A percentile compares a stretch with the other conserved stretches of the same genome.
phyloP scores from a whole-genome alignment of 1,140 invertebrate species.

The Drosophila ananassae region DNA sequence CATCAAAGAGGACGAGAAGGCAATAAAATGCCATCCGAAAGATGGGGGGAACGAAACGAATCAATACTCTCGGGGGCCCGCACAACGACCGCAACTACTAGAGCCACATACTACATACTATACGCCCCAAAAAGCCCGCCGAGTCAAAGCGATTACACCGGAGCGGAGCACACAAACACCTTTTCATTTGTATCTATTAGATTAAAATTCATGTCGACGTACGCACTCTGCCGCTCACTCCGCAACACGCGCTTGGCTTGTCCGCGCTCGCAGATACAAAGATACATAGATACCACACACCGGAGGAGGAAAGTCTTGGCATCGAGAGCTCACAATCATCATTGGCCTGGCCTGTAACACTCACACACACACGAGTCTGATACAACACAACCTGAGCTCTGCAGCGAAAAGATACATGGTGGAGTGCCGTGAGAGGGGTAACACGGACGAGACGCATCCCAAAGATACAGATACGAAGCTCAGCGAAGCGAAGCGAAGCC shows the following conservation, averaged over 20 bases:
- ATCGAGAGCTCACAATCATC: slow-evolving; percentile 66
- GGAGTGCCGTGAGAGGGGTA: slow-evolving; percentile 5
- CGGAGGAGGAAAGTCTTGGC: slow-evolving; percentile 43
- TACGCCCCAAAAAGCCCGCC: slow-evolving; percentile 25
- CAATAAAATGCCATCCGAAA: slow-evolving; percentile 33
- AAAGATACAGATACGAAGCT: slow-evolving; percentile 39
- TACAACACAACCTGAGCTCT: slow-evolving; percentile 20
- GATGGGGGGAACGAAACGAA: slow-evolving; percentile 21
- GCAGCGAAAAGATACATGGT: slow-evolving; percentile 33
- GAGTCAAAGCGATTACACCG: slow-evolving; percentile 65
- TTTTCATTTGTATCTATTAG: slow-evolving; percentile 84
- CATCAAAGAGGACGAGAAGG: slow-evolving; percentile 6
- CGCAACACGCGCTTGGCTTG: slow-evolving; percentile 49
- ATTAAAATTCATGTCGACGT: slow-evolving; percentile 83
- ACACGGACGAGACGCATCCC: slow-evolving; percentile 8
- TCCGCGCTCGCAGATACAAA: slow-evolving; percentile 24
- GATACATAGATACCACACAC: slow-evolving; percentile 35
- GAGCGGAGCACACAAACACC: slow-evolving; percentile 69
- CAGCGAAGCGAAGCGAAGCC: slow-evolving; percentile 55
- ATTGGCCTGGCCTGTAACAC: slow-evolving; percentile 65
- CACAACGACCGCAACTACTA: slow-evolving; percentile 9
- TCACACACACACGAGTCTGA: slow-evolving; percentile 3
- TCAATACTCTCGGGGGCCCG: slow-evolving; percentile 33
- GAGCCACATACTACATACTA: neutral
- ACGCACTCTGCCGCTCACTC: slow-evolving; percentile 39